Percentiles rank a stretch among this genome's conserved stretches.
phyloP scores from a whole-genome alignment of 2,113 vertebrate species.

The Merops nubicus region DNA sequence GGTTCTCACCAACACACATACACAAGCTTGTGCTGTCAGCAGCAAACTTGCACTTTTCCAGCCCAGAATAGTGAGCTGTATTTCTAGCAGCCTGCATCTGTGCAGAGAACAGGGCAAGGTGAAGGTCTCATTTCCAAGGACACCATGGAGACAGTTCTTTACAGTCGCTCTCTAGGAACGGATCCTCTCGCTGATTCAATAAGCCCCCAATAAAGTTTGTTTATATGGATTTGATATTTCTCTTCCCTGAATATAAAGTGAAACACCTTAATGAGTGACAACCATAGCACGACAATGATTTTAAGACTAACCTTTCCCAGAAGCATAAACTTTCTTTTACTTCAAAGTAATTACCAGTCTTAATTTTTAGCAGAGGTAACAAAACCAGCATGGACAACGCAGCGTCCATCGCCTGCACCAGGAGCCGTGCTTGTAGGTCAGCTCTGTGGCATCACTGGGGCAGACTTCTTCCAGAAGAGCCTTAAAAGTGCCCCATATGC shows the following conservation, averaged over 20 bases:
- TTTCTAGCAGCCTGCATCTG: neutral
- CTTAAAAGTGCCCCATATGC: neutral
- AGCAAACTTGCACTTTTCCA: neutral
- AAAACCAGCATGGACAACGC: neutral
- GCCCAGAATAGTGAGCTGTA: neutral
- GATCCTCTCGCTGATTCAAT: conserved; percentile 17
- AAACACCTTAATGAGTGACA: conserved; percentile 43
- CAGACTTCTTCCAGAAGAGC: neutral
- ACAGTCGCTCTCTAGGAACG: neutral
- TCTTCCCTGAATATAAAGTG: conserved; percentile 56
- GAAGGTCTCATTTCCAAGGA: conserved; percentile 46
- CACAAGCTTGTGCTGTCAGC: neutral
- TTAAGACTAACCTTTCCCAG: conserved; percentile 55
- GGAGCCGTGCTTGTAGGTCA: neutral
- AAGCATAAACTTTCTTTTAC: conserved; percentile 37
- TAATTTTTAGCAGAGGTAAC: neutral
- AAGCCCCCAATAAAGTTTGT: conserved; percentile 61
- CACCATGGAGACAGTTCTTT: neutral
- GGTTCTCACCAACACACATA: neutral
- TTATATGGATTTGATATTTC: conserved; percentile 70
- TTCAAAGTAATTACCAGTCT: conserved; percentile 12
- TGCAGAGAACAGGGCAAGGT: neutral
- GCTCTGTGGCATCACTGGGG: neutral
- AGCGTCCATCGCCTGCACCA: neutral
- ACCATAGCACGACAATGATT: neutral